These are phyloP conservation scores for Chaitophorus viminalis DNA, from an alignment of 2,888 invertebrate genomes.

Conservation along the genomic window DNA sequence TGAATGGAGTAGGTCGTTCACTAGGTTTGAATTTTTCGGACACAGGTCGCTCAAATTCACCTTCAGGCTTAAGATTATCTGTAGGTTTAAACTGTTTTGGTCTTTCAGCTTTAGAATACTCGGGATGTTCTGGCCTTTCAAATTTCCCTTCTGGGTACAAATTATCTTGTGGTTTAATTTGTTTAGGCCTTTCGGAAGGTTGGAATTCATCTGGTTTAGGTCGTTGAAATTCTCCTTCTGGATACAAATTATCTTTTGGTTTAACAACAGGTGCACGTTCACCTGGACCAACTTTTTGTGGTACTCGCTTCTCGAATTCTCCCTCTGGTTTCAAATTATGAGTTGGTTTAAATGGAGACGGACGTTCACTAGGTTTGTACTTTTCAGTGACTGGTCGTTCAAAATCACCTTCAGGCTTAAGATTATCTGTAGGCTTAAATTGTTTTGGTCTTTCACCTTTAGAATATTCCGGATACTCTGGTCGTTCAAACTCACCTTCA, in stretches of 20 bases:
- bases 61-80: slow-evolving; percentile 70
- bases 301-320: slow-evolving; percentile 68
- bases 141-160: slow-evolving; percentile 68
- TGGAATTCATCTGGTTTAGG: slow-evolving; percentile 67
- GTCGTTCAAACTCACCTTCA: slow-evolving; percentile 68
- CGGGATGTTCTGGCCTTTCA: slow-evolving; percentile 67
- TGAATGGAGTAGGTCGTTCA: slow-evolving; percentile 67
- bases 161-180: slow-evolving; percentile 67
- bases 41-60: slow-evolving; percentile 68
- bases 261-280: slow-evolving; percentile 65
- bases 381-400: slow-evolving; percentile 67
- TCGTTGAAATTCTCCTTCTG: slow-evolving; percentile 71
- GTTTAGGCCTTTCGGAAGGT: slow-evolving; percentile 67
- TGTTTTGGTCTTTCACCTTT: slow-evolving; percentile 71
- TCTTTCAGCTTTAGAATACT: slow-evolving; percentile 71
- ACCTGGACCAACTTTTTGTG: slow-evolving; percentile 68
- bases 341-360: slow-evolving; percentile 68
- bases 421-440: slow-evolving; percentile 71
- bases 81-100: slow-evolving; percentile 69
- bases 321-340: slow-evolving; percentile 71
- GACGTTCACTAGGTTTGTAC: slow-evolving; percentile 66
- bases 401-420: slow-evolving; percentile 68
- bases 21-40: slow-evolving; percentile 66
- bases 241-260: slow-evolving; percentile 69
- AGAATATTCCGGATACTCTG: slow-evolving; percentile 68